Evolutionary conservation across 2,113 vertebrate genomes (phyloP), one percentile per base, ranked within the genome.

Genomic region (Siniperca chuatsi): DNA sequence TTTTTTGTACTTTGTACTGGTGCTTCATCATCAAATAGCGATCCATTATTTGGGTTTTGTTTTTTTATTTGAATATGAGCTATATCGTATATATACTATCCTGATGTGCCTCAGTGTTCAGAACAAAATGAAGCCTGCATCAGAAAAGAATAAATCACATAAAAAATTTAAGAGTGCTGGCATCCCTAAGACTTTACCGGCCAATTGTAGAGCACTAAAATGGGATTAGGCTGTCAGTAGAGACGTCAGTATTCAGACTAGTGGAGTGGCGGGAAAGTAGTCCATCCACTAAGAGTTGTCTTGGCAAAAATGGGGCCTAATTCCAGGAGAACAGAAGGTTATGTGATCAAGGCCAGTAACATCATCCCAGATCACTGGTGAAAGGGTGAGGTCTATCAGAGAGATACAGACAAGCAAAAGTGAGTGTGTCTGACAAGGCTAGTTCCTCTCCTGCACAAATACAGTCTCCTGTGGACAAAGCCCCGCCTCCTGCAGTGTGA

Each of bases 381-480:
- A 91, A 84, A 78, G 55, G 70, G 90, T 86, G 90, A 92, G 65
- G 89, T 94, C 89, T 89, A 79, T 74, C 85, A 92, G 86, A 91
- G 77, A 86, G 78, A 91, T 80, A 92, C 62, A 78, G 78, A 92
- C 72, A 82, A 87, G 76, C 78, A 78, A 88, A 92, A 93, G 92
- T 90, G 89, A 91, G 87, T 79, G 94, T 89, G 88, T 89, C 82
- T 89, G 91, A 88, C 92, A 91, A 90, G 86, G 90, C 91, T 98
- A 99, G 97, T 99, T 99, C 96, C 98, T 98, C 95, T 99, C 98
- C 94, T 99, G 98, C 89, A 99, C 97, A 97, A 99, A 99, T 94
- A 99, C 98, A 97, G 98, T 99, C 95, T 99, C 98, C 96, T 99
- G 98, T 93, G 98, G 98, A 95, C 98, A 99, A 92, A 99, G 96